Evolutionary conservation across 2,888 invertebrate genomes (phyloP).

Genomic region (Elmis aenea): DNA sequence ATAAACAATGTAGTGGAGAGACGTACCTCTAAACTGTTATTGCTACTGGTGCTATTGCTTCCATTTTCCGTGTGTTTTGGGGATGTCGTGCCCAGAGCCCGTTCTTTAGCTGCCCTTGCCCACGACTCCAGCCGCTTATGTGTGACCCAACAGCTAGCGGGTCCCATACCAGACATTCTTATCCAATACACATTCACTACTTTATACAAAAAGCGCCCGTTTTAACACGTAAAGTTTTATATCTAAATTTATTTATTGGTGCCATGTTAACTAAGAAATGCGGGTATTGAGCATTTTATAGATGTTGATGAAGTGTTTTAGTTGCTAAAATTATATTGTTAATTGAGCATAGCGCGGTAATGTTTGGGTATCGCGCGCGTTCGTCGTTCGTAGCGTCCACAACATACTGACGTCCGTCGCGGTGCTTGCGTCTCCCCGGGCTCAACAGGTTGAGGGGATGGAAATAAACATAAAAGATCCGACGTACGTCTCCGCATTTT

Average conservation of each 20-base stretch:
- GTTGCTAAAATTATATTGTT: no score
- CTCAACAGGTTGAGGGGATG: conserved; percentile 43
- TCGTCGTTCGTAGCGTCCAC: conserved; percentile 27
- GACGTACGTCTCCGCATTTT: conserved; percentile 18
- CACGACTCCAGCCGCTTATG: conserved; percentile 72
- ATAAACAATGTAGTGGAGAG: conserved; percentile 20
- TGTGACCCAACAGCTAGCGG: conserved; percentile 71
- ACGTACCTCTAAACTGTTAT: conserved; percentile 40
- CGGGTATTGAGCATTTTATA: no score
- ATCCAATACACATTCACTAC: neutral
- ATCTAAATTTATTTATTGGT: no score
- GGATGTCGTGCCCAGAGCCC: conserved; percentile 48
- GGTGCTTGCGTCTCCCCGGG: conserved; percentile 31
- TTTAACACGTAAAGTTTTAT: no score
- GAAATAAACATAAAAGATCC: conserved; percentile 13
- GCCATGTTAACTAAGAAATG: no score
- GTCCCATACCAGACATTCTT: conserved; percentile 56
- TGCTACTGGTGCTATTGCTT: conserved; percentile 51
- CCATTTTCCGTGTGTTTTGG: conserved; percentile 46
- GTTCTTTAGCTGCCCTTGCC: conserved; percentile 69
- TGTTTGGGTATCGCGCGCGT: conserved; percentile 11
- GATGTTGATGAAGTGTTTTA: no score
- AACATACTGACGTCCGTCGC: conserved; percentile 28
- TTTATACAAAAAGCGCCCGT: no score
- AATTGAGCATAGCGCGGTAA: neutral